These are phyloP conservation scores for Cotesia chilonis DNA, from an alignment of 1,140 invertebrate genomes.

Conservation along the genomic window DNA sequence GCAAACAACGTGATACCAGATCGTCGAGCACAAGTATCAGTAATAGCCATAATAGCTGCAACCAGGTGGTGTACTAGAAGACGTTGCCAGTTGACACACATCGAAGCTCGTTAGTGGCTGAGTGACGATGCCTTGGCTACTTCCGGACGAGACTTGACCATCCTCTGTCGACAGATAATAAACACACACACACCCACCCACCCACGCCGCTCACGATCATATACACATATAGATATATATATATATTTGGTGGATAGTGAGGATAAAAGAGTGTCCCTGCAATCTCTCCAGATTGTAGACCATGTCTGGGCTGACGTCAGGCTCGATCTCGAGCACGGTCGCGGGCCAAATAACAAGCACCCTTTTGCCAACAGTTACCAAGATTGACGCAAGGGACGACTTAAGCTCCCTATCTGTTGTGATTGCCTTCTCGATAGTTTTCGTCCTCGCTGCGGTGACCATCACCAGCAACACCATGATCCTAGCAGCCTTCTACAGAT, in stretches of 20 bases:
- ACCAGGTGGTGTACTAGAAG: background rate
- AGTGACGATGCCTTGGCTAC: conserved; percentile 29
- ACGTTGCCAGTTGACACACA: background rate
- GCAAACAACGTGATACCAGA: background rate
- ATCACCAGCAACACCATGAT: conserved; percentile 70
- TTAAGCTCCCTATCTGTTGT: conserved; percentile 61
- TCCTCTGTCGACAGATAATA: conserved; percentile 3
- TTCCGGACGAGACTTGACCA: conserved; percentile 43
- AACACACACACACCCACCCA: too few relatives aligned
- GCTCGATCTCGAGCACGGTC: conserved; percentile 43
- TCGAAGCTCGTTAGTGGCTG: background rate
- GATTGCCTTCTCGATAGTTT: conserved; percentile 66
- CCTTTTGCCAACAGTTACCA: conserved; percentile 53
- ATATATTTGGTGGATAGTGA: background rate
- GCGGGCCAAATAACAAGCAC: conserved; percentile 53
- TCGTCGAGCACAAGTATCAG: background rate
- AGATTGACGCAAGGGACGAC: conserved; percentile 51
- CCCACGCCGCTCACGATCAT: too few relatives aligned
- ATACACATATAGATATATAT: too few relatives aligned
- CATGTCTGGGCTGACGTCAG: conserved; percentile 54
- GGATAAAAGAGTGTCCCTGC: background rate
- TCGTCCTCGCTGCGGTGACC: conserved; percentile 69
- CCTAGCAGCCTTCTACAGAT: conserved; percentile 69
- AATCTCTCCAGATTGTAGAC: conserved; percentile 30
- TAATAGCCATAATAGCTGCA: background rate